phyloP scores from a whole-genome alignment of 2,113 vertebrate genomes.

The Toxotes jaculatrix region DNA sequence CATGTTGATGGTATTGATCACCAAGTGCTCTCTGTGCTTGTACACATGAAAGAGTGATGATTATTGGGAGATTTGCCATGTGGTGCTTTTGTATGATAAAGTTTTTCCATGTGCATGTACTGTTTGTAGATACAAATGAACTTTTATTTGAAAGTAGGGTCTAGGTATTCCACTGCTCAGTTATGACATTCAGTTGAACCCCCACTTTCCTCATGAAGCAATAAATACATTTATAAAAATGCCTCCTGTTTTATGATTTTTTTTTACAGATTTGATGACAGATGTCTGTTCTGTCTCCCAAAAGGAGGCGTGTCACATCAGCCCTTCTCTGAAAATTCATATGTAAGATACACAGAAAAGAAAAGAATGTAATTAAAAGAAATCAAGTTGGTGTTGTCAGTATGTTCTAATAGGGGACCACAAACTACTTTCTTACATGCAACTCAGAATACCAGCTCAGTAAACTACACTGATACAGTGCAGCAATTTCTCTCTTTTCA shows the following conservation, averaged over 20 bases:
- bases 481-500: not conserved
- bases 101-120: slow-evolving; percentile 35
- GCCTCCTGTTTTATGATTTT: not conserved
- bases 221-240: slow-evolving; percentile 53
- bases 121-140: slow-evolving; percentile 24
- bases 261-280: not conserved
- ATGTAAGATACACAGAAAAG: not conserved
- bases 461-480: not conserved
- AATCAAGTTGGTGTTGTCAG: too few relatives aligned
- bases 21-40: slow-evolving; percentile 40
- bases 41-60: slow-evolving; percentile 14
- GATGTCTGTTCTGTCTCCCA: not conserved
- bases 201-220: slow-evolving; percentile 26
- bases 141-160: slow-evolving; percentile 23
- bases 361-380: not conserved
- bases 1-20: slow-evolving; percentile 36
- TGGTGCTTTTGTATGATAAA: slow-evolving; percentile 21
- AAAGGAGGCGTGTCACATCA: not conserved
- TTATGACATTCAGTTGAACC: not conserved
- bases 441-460: not conserved
- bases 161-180: not conserved
- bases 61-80: slow-evolving; percentile 3
- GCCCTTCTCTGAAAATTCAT: not conserved
- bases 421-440: not conserved
- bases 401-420: too few relatives aligned